A percentile compares a stretch with the other conserved stretches of the same genome.
Evolutionary conservation across 2,888 invertebrate genomes (phyloP).

Genomic region (Spicauda simplicius): DNA sequence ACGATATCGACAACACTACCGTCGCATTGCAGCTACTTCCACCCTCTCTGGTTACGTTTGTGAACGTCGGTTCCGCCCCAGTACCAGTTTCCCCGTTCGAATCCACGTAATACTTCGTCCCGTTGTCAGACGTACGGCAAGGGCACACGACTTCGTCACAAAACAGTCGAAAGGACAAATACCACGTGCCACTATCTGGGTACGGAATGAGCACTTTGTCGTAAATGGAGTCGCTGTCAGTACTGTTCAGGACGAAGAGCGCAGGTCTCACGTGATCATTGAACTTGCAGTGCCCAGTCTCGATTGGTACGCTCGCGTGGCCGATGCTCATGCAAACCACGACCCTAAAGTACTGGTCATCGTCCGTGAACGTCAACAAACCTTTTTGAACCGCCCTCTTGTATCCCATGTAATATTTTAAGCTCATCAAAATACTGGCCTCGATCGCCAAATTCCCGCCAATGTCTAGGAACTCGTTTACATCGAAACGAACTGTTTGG

Average conservation of each 20-base stretch:
- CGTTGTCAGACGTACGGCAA: conserved; percentile 73
- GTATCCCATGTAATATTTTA: conserved; percentile 80
- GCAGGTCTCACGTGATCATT: conserved; percentile 81
- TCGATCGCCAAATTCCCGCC: conserved; percentile 92
- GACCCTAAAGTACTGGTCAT: conserved; percentile 80
- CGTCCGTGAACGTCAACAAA: conserved; percentile 72
- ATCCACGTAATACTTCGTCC: conserved; percentile 77
- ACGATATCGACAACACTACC: conserved; percentile 88
- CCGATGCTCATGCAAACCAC: conserved; percentile 87
- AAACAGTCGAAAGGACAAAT: conserved; percentile 89
- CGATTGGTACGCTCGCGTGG: conserved; percentile 85
- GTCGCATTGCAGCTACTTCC: conserved; percentile 84
- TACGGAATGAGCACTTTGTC: conserved; percentile 89
- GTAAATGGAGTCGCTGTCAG: conserved; percentile 86
- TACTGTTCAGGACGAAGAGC: conserved; percentile 87
- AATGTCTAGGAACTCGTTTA: conserved; percentile 89
- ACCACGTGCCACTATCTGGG: conserved; percentile 94
- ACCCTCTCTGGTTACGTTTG: conserved; percentile 75
- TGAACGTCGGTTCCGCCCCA: conserved; percentile 47
- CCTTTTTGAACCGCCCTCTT: conserved; percentile 59
- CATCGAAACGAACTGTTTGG: conserved; percentile 87
- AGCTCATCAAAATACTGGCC: conserved; percentile 87
- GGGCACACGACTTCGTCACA: conserved; percentile 84
- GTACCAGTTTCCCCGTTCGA: conserved; percentile 60
- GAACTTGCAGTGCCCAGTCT: conserved; percentile 85